These are phyloP conservation scores for Nematostella vectensis DNA, from an alignment of 92 coral and sea anemone genomes.

Conservation along the genomic window DNA sequence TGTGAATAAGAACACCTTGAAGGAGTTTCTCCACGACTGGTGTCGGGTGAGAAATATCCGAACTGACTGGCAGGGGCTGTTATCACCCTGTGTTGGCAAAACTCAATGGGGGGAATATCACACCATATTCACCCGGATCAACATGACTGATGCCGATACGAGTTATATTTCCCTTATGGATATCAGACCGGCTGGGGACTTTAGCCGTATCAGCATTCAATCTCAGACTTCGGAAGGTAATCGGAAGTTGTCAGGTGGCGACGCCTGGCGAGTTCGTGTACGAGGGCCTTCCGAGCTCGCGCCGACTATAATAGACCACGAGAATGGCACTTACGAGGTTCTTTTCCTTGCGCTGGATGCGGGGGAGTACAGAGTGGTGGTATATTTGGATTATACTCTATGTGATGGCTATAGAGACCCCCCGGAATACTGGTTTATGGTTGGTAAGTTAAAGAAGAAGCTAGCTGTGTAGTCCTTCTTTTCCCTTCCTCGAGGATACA, in stretches of 20 bases:
- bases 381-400: constrained; percentile 61
- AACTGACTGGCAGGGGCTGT: constrained; percentile 51
- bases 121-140: constrained; percentile 34
- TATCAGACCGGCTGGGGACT: constrained; percentile 71
- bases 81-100: constrained; percentile 39
- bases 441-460: constrained; percentile 42
- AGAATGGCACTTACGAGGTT: constrained; percentile 83
- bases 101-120: constrained; percentile 21
- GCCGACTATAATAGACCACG: constrained; percentile 83
- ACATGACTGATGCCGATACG: constrained; percentile 50
- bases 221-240: constrained; percentile 58
- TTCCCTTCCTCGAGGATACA: too few species aligned
- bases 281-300: constrained; percentile 62
- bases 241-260: constrained; percentile 63
- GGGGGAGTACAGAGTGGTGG: constrained; percentile 55
- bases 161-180: constrained; percentile 60
- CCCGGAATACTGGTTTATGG: constrained; percentile 69
- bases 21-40: constrained; percentile 67
- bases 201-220: constrained; percentile 69
- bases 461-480: too few species aligned
- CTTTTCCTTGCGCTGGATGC: constrained; percentile 79
- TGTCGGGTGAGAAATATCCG: constrained; percentile 52
- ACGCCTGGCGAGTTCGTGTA: constrained; percentile 64
- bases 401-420: constrained; percentile 79
- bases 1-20: constrained; percentile 47